Evolutionary conservation across 2,797 vertebrate genomes (phyloP), one percentile per base, ranked within the genome.

Genomic region (Fringilla coelebs): DNA sequence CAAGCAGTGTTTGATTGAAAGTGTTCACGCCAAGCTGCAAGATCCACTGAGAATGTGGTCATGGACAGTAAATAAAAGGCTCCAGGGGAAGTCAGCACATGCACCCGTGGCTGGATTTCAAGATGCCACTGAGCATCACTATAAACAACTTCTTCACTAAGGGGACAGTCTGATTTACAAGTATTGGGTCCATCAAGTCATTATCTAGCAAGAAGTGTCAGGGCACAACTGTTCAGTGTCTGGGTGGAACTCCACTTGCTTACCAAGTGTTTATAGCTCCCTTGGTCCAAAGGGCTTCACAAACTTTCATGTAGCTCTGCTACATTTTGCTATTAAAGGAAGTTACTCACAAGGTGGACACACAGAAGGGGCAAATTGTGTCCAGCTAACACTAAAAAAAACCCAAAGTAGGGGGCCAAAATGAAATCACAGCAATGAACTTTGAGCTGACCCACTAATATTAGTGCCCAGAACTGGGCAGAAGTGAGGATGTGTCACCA

Each of bases 151-250:
- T 70, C 13, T 55, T 84, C 63, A 80, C 51, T 75, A 84, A 74
- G 80, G n/a, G 65, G 58, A 66, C 58, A 79, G 68, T 73, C 66
- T 78, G 62, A 88, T 90, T 94, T 94, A 94, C 51, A 90, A 68
- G 62, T 18, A 48, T 17, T 31, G 34, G 51, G 80, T 55, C 45
- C 1, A 2, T 60, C 62, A 60, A 62, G 41, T 76, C 82, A 55
- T 84, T 67, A 68, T 57, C 55, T 62, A 76, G 62, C 52, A 94
- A 46, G 24, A 75, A 66, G 43, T 3, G 2, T 43, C 74, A 81
- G 40, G 29, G 34, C 32, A 63, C 48, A 85, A 65, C 43, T 88
- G 32, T 49, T 85, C 31, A 36, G 70, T 19, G 45, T 63, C 73
- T 78, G 66, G 11, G 43, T 80, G 58, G 48, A 89, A 49, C 32